Evolutionary conservation across 2,113 vertebrate genomes (phyloP).

Genomic region (Corythornis madagascariensis): DNA sequence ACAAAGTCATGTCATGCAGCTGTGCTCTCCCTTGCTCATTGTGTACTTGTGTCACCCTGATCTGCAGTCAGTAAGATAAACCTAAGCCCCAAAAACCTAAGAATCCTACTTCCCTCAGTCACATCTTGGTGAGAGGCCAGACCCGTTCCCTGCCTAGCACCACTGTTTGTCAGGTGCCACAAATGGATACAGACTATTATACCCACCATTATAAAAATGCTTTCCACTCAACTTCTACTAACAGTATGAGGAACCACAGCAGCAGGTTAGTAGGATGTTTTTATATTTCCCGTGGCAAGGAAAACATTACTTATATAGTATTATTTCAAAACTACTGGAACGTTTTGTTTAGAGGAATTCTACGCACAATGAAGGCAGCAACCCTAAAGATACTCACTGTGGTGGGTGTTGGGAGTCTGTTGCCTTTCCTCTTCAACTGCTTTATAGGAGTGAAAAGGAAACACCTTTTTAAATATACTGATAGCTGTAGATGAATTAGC

Average conservation of each 20-base stretch:
- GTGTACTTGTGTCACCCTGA: too few relatives aligned
- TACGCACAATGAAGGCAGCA: not conserved
- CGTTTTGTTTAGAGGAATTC: not conserved
- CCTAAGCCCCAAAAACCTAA: not conserved
- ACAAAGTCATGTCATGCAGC: not conserved
- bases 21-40: not conserved
- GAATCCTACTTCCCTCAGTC: accelerated
- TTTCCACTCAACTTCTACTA: not conserved
- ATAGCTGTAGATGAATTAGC: not conserved
- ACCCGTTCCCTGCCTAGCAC: not conserved
- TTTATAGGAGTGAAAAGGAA: not conserved
- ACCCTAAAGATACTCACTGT: not conserved
- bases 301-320: not conserved
- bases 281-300: not conserved
- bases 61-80: not conserved
- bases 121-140: not conserved
- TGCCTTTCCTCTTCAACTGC: not conserved
- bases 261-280: not conserved
- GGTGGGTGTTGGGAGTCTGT: not conserved
- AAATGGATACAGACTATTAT: not conserved
- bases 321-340: not conserved
- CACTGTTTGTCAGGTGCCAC: not conserved
- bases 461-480: not conserved
- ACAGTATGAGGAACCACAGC: not conserved
- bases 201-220: not conserved